Evolutionary conservation across 92 coral and sea anemone genomes (phyloP), one percentile per base, ranked within the genome.

Genomic region (Siderastrea radians): DNA sequence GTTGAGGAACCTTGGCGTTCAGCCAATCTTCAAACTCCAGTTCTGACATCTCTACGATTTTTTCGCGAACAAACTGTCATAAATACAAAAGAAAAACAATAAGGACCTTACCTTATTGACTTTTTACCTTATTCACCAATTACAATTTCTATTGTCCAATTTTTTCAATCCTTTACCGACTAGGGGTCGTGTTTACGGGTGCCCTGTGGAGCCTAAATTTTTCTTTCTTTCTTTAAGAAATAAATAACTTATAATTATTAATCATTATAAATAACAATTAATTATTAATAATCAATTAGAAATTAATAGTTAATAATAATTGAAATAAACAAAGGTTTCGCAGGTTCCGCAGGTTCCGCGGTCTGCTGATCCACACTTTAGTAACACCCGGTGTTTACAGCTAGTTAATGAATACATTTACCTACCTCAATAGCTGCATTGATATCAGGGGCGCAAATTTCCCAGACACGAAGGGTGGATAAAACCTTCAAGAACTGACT

Each of bases 341-440:
- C 38, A 26, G 38, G 38, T 26, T 26, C 38, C 38, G 38, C 38
- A 26, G 38, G 38, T 26, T 26, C 38, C 38, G 38, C 38, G 38
- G 38, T 26, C 38, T 26, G 38, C 38, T 26, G 38, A 26, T 26
- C 38, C 38, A 26, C 38, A 26, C 38, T 26, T 26, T 26, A 26
- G 38, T 26, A 26, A 26, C 38, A 5, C 9, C 6, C 8, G 61
- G 12, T 55, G 61, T 14, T 55, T 2, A 7, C 12, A 63, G 68
- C 4, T 16, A 1, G 43, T 14, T 16, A 0, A 16, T 3, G 68
- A 5, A 1, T 4, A 63, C 15, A 26, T 16, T 17, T 5, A 59
- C 85, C 92, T 54, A 97, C 99, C 99, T 97, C 99, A 11, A 95
- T 89, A n/a, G 99, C 98, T 10, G 99, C 97, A 67, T 94, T 94